Percentiles rank a stretch among this genome's conserved stretches.
Conservation (phyloP, 2,888 invertebrate genomes). For the Polia nebulosa region DNA sequence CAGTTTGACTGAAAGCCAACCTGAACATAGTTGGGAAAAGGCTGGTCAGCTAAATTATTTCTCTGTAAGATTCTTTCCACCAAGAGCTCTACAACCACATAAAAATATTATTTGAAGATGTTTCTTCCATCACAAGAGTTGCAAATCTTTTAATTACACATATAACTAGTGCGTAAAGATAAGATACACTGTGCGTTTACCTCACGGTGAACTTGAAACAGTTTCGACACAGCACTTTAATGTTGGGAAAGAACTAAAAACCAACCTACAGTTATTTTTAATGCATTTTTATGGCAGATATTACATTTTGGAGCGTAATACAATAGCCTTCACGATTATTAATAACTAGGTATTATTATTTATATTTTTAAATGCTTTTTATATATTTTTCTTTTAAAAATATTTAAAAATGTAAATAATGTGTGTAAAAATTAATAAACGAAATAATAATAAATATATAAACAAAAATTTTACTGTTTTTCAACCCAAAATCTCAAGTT, state of each 20-base stretch:
- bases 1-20: neutral
- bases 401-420: too few species aligned
- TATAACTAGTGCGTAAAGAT: constrained; percentile 63
- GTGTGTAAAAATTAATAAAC: too few species aligned
- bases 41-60: neutral
- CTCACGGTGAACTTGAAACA: constrained; percentile 54
- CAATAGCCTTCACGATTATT: neutral
- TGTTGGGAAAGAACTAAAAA: constrained; percentile 25
- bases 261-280: neutral
- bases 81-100: neutral
- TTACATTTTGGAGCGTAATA: neutral
- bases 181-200: constrained; percentile 30
- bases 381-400: too few species aligned
- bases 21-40: too few species aligned
- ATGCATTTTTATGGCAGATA: neutral
- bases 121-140: constrained; percentile 16
- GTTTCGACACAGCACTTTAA: constrained; percentile 44
- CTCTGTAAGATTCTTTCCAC: neutral
- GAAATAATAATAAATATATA: too few species aligned
- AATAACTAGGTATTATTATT: too few species aligned
- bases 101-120: constrained; percentile 7
- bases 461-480: too few species aligned
- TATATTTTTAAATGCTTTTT: too few species aligned
- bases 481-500: too few species aligned
- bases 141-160: constrained; percentile 49